These are phyloP conservation scores for Belgica antarctica DNA, from an alignment of 2,888 invertebrate genomes.

Conservation along the genomic window DNA sequence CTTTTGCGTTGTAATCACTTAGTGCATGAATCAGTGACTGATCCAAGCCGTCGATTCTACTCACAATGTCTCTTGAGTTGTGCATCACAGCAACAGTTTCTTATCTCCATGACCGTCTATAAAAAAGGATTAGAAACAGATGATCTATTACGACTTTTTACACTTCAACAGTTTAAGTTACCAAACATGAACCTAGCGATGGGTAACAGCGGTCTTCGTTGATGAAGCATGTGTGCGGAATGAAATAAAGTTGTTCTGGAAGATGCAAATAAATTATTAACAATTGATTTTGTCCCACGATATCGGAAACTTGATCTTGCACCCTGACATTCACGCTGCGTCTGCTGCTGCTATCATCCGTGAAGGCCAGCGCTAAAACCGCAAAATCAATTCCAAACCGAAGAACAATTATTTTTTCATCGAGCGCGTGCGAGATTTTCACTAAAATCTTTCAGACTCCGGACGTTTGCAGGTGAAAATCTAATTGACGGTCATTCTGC, in stretches of 20 bases:
- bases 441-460: not conserved
- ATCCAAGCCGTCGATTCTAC: conserved; percentile 1
- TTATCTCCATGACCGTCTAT: conserved; percentile 30
- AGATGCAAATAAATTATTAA: conserved; percentile 11
- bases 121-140: not conserved
- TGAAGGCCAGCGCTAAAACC: conserved; percentile 1
- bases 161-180: not conserved
- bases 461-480: not conserved
- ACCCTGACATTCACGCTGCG: conserved; percentile 21
- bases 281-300: too few species aligned
- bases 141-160: not conserved
- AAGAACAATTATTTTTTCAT: not conserved
- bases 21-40: not conserved
- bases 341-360: not conserved
- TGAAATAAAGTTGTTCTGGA: conserved; percentile 54
- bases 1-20: not conserved
- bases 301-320: conserved; percentile 26
- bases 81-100: conserved; percentile 41
- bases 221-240: conserved; percentile 54
- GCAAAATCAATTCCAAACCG: conserved; percentile 19
- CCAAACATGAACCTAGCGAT: conserved; percentile 52
- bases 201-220: conserved; percentile 51
- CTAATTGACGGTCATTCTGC: not conserved
- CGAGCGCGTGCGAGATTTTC: not conserved
- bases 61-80: conserved; percentile 39